These are phyloP conservation scores for Lepus townsendii DNA, from an alignment of 2,797 vertebrate species.

Conservation along the genomic window DNA sequence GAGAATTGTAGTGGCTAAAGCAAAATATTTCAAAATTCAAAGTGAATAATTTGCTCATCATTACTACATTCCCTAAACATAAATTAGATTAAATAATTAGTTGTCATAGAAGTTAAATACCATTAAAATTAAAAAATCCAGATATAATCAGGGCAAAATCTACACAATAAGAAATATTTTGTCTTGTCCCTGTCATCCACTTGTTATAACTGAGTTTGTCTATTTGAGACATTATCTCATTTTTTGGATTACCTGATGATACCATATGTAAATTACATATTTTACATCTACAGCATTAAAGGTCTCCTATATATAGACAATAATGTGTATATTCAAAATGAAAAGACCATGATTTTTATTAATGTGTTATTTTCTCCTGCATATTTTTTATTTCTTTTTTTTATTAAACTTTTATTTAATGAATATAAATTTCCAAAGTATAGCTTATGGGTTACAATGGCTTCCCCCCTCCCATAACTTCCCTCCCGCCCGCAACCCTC, in stretches of 20 bases:
- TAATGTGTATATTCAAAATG: neutral
- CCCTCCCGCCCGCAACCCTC: too few relatives aligned
- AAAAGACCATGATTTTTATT: conserved; percentile 15
- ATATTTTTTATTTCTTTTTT: neutral
- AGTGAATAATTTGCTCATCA: neutral
- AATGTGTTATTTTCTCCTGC: neutral
- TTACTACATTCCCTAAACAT: neutral
- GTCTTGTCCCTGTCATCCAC: neutral
- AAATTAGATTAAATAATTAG: neutral
- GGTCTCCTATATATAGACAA: neutral
- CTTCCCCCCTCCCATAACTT: too few relatives aligned
- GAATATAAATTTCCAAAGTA: too few relatives aligned
- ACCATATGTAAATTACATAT: neutral
- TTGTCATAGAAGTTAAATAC: neutral
- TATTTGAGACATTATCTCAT: neutral
- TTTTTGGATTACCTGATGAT: neutral
- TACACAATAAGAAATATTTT: neutral
- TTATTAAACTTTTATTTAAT: too few relatives aligned
- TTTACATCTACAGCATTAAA: neutral
- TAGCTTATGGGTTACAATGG: too few relatives aligned
- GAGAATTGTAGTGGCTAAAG: neutral
- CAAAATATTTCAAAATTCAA: neutral
- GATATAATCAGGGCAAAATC: neutral
- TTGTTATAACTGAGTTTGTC: neutral
- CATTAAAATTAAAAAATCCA: neutral